These are phyloP conservation scores for Agrilus cyanescens DNA, from an alignment of 2,888 invertebrate species.

Conservation along the genomic window DNA sequence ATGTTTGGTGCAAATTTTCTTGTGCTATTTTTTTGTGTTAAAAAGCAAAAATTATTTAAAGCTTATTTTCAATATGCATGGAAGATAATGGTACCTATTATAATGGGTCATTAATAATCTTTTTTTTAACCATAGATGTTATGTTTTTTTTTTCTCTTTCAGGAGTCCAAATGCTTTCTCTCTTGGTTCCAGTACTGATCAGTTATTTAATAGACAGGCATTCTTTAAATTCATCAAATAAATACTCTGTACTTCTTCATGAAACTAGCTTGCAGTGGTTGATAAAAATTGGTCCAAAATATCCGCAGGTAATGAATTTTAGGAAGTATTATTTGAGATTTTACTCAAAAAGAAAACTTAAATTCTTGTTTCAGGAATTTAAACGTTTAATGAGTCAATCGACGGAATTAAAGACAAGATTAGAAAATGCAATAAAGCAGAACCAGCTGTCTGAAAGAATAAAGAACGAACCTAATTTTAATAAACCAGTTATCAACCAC, in stretches of 20 bases:
- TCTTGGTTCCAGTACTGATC: conserved; percentile 83
- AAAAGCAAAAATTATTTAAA: too few relatives aligned
- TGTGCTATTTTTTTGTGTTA: too few relatives aligned
- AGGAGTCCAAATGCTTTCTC: conserved; percentile 83
- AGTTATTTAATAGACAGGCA: conserved; percentile 66
- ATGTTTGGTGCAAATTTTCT: conserved; percentile 5
- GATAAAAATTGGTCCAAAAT: conserved; percentile 83
- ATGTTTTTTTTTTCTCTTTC: conserved; percentile 19
- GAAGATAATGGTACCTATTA: not conserved
- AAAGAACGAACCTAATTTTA: conserved; percentile 36
- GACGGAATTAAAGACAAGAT: conserved; percentile 61
- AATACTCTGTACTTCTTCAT: conserved; percentile 62
- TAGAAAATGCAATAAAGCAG: conserved; percentile 76
- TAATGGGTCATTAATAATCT: conserved; percentile 8
- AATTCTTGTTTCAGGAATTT: conserved; percentile 55
- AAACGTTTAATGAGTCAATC: conserved; percentile 81
- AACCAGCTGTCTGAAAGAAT: conserved; percentile 49
- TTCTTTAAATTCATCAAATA: conserved; percentile 45
- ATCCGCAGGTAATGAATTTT: conserved; percentile 56
- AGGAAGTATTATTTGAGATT: not conserved
- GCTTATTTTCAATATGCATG: too few relatives aligned
- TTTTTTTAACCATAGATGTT: conserved; percentile 4
- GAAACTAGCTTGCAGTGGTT: conserved; percentile 83
- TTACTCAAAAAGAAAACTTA: not conserved
- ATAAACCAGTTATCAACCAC: conserved; percentile 32